phyloP scores from a whole-genome alignment of 1,140 invertebrate species.

The Micrasema longulum region DNA sequence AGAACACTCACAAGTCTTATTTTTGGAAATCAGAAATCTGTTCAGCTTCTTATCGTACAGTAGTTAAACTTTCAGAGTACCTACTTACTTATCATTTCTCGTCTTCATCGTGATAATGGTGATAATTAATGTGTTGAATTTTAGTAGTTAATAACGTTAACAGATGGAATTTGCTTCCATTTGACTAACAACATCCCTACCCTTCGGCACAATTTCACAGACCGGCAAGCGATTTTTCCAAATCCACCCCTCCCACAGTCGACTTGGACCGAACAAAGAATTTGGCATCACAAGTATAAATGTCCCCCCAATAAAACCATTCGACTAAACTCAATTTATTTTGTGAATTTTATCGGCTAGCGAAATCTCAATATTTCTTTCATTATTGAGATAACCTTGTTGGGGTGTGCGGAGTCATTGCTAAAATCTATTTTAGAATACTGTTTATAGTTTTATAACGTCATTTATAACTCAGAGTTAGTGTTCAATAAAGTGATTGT shows the following conservation, averaged over 20 bases:
- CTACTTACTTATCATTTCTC: too few species aligned
- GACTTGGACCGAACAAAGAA: constrained; percentile 12
- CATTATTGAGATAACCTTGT: constrained; percentile 50
- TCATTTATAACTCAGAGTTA: neutral
- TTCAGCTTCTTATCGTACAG: too few species aligned
- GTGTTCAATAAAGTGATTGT: neutral
- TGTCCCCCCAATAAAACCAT: constrained; percentile 53
- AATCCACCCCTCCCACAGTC: constrained; percentile 30
- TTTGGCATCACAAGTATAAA: constrained; percentile 42
- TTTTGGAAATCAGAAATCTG: too few species aligned
- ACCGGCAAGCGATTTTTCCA: constrained; percentile 48
- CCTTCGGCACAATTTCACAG: constrained; percentile 48
- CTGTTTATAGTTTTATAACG: neutral
- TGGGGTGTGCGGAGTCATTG: neutral
- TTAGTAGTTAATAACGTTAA: constrained; percentile 18
- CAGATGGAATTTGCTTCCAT: constrained; percentile 35
- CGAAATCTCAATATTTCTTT: constrained; percentile 52
- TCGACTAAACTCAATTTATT: constrained; percentile 52
- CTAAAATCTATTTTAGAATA: constrained; percentile 8
- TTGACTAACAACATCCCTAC: constrained; percentile 22
- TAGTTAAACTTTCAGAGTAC: too few species aligned
- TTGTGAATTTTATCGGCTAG: constrained; percentile 45
- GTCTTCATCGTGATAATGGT: too few species aligned
- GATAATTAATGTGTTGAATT: neutral
- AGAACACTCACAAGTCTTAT: too few species aligned